These are phyloP conservation scores for Orientallactaga bullata DNA, from an alignment of 2,113 vertebrate genomes.

Conservation along the genomic window DNA sequence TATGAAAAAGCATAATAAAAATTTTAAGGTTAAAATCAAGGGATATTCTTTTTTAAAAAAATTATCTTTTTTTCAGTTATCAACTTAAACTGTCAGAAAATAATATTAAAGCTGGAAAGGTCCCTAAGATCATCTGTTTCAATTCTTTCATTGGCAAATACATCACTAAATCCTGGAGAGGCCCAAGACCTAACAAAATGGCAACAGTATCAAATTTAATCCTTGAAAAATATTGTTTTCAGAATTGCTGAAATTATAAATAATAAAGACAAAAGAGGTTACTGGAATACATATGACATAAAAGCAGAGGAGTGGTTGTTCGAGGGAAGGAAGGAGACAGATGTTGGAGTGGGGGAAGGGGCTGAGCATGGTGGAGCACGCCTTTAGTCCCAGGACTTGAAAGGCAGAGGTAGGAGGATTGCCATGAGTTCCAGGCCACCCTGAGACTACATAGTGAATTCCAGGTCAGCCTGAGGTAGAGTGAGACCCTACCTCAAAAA, in stretches of 20 bases:
- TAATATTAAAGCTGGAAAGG: neutral
- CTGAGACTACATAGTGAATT: too few species aligned
- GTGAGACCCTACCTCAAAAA: too few species aligned
- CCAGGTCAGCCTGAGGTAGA: too few species aligned
- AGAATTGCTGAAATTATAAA: neutral
- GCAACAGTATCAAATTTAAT: neutral
- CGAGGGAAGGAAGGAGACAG: neutral
- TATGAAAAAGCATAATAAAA: too few species aligned
- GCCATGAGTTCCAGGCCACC: too few species aligned
- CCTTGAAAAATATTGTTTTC: neutral
- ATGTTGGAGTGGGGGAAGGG: neutral
- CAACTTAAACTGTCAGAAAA: slow-evolving; percentile 22
- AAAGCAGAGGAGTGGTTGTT: neutral
- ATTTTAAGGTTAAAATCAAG: neutral
- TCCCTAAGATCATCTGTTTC: neutral
- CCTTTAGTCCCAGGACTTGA: too few species aligned
- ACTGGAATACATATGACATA: neutral
- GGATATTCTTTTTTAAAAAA: slow-evolving; percentile 15
- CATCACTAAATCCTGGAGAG: neutral
- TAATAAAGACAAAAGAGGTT: neutral
- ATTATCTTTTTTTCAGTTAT: slow-evolving; percentile 41
- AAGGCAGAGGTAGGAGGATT: too few species aligned
- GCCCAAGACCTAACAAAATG: slow-evolving; percentile 23
- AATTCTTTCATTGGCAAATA: neutral
- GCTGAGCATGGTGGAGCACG: too few species aligned